Evolutionary conservation across 1,140 invertebrate genomes (phyloP).

Genomic region (Babylonia areolata): DNA sequence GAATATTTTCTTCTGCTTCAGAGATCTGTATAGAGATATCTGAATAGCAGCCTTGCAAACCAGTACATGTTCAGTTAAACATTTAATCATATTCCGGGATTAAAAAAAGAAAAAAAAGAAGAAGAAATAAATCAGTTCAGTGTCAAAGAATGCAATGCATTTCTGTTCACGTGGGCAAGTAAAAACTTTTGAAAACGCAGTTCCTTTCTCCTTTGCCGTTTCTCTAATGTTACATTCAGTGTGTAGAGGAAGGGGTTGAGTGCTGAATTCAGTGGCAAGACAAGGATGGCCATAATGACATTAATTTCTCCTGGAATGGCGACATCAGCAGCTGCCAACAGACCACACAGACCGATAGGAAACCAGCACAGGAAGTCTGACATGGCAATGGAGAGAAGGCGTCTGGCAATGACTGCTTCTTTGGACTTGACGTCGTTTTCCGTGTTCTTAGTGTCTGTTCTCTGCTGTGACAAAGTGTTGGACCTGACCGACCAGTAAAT

Average conservation of each 20-base stretch:
- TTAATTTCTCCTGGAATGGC: conserved; percentile 39
- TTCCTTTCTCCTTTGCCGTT: not conserved
- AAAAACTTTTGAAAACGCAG: not conserved
- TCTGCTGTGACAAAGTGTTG: not conserved
- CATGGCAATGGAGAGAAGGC: conserved; percentile 21
- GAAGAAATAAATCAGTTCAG: no score
- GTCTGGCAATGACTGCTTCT: conserved; percentile 37
- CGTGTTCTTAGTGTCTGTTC: not conserved
- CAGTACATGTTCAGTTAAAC: no score
- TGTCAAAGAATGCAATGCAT: not conserved
- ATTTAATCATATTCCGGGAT: no score
- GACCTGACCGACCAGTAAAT: conserved; percentile 46
- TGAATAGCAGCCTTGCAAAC: no score
- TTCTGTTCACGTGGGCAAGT: not conserved
- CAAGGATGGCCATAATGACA: conserved; percentile 34
- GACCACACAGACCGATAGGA: conserved; percentile 44
- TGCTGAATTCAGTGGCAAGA: conserved; percentile 42
- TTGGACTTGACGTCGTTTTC: not conserved
- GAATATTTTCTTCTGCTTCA: no score
- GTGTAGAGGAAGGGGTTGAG: conserved; percentile 46
- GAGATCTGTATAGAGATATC: no score
- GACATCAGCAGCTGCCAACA: not conserved
- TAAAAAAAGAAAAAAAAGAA: no score
- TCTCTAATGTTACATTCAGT: conserved; percentile 1
- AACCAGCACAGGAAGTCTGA: conserved; percentile 48